phyloP scores from a whole-genome alignment of 2,888 invertebrate species.

The Tenthredo amoena region DNA sequence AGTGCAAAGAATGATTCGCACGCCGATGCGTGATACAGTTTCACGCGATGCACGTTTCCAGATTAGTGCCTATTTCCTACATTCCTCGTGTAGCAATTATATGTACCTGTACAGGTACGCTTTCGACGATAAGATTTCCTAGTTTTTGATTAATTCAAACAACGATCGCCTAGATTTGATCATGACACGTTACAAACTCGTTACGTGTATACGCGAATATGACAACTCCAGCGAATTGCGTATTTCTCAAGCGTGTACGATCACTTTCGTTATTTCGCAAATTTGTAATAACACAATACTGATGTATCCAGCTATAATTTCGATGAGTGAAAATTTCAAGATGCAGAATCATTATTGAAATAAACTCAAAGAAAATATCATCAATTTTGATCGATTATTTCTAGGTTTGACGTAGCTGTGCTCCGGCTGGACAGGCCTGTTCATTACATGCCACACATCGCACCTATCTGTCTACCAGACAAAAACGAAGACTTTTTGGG shows the following conservation, averaged over 20 bases:
- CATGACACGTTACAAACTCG: constrained; percentile 1
- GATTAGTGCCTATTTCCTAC: neutral
- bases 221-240: neutral
- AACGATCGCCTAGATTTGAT: neutral
- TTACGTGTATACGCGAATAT: constrained; percentile 1
- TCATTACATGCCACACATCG: constrained; percentile 94
- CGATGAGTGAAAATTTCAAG: neutral
- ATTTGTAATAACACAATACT: neutral
- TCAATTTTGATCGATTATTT: constrained; percentile 6
- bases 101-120: neutral
- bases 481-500: constrained; percentile 94
- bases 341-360: neutral
- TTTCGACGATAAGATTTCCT: neutral
- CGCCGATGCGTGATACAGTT: neutral
- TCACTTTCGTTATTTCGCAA: neutral
- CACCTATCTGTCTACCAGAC: constrained; percentile 94
- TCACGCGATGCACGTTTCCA: neutral
- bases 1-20: neutral
- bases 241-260: neutral
- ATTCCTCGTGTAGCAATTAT: constrained; percentile 13
- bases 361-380: neutral
- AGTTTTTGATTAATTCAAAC: constrained; percentile 33
- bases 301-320: neutral
- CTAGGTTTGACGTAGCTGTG: constrained; percentile 93
- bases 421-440: constrained; percentile 92